Conservation (phyloP, 1,140 invertebrate genomes). For the Druon quercuslanigerum region DNA sequence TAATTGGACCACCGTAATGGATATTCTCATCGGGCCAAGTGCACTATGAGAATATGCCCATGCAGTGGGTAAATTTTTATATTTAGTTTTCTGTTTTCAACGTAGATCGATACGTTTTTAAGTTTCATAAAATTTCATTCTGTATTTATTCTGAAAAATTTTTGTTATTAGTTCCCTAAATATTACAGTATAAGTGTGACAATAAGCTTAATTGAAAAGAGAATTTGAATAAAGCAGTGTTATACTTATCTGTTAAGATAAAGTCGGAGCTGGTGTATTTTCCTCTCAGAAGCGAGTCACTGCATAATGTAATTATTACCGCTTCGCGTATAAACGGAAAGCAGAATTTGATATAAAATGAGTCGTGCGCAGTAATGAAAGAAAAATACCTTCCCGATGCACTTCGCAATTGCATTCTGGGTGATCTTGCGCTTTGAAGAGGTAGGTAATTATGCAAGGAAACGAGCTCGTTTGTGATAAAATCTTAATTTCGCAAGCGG, state of each 20-base stretch:
- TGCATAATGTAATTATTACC: conserved; percentile 28
- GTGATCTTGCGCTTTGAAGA: conserved; percentile 11
- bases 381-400: conserved; percentile 14
- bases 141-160: too few relatives aligned
- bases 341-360: conserved; percentile 15
- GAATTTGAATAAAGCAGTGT: conserved; percentile 10
- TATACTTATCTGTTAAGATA: conserved; percentile 8
- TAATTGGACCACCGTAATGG: too few relatives aligned
- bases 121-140: too few relatives aligned
- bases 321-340: conserved; percentile 21
- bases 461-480: conserved; percentile 57
- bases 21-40: too few relatives aligned
- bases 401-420: conserved; percentile 20
- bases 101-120: too few relatives aligned
- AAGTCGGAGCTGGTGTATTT: conserved; percentile 5
- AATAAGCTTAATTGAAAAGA: not conserved
- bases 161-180: not conserved
- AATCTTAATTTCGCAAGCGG: conserved; percentile 56
- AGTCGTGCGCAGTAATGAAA: conserved; percentile 8
- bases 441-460: conserved; percentile 29
- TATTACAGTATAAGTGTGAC: not conserved
- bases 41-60: too few relatives aligned
- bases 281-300: conserved; percentile 5
- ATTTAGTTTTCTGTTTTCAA: too few relatives aligned
- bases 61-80: too few relatives aligned